Evolutionary conservation across 2,113 vertebrate species (phyloP).

Genomic region (Rhynchomys soricoides): DNA sequence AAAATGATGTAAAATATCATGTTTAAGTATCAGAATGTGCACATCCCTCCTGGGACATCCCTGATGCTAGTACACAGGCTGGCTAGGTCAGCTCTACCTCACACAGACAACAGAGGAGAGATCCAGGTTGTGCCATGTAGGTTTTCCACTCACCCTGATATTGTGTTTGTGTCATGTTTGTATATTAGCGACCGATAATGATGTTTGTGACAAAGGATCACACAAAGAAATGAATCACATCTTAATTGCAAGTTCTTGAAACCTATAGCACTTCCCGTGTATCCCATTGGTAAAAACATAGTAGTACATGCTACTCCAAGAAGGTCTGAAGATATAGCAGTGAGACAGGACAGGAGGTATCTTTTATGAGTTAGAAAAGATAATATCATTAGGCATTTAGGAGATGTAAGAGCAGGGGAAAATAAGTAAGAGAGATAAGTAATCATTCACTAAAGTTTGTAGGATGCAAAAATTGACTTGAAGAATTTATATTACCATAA

Average conservation of each 20-base stretch:
- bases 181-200: background rate
- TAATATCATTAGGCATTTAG: background rate
- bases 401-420: background rate
- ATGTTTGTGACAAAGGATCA: background rate
- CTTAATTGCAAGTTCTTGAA: background rate
- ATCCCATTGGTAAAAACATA: background rate
- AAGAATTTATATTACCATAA: background rate
- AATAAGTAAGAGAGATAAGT: background rate
- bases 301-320: background rate
- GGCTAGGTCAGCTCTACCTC: background rate
- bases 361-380: background rate
- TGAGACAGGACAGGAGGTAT: background rate
- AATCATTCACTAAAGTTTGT: background rate
- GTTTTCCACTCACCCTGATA: background rate
- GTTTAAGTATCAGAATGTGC: background rate
- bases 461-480: background rate
- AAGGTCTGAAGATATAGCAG: background rate
- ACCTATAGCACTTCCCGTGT: fast-evolving
- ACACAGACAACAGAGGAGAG: background rate
- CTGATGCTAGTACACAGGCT: fast-evolving
- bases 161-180: background rate
- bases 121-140: background rate
- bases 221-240: background rate
- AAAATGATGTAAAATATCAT: background rate
- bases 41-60: background rate